Conservation (phyloP, 2,888 invertebrate genomes). For the Lacanobia oleracea region DNA sequence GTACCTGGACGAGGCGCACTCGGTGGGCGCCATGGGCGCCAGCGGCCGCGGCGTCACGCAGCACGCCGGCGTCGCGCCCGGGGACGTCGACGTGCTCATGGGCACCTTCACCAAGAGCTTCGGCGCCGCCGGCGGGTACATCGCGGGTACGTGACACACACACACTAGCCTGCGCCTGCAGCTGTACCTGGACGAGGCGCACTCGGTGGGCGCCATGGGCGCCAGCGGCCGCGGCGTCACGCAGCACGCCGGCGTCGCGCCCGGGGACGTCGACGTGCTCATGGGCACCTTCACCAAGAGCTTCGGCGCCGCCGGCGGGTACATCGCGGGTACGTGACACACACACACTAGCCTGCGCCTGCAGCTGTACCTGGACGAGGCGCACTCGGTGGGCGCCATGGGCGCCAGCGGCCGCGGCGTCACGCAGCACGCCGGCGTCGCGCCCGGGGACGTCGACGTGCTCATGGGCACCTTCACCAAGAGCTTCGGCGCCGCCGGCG, state of each 20-base stretch:
- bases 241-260: constrained; percentile 96
- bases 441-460: constrained; percentile 96
- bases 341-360: constrained; percentile 93
- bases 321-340: constrained; percentile 94
- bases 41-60: constrained; percentile 97
- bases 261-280: constrained; percentile 96
- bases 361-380: constrained; percentile 99
- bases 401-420: constrained; percentile 97
- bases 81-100: constrained; percentile 98
- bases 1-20: constrained; percentile 99
- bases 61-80: constrained; percentile 95
- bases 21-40: constrained; percentile 97
- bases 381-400: constrained; percentile 99
- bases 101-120: constrained; percentile 99
- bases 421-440: constrained; percentile 95
- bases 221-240: constrained; percentile 96
- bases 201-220: constrained; percentile 98
- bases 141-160: constrained; percentile 92
- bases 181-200: constrained; percentile 99
- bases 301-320: constrained; percentile 99
- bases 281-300: constrained; percentile 99
- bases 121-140: constrained; percentile 98
- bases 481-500: constrained; percentile 99
- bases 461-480: constrained; percentile 99
- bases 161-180: constrained; percentile 95